Percentiles rank a stretch among this genome's conserved stretches.
Conservation (phyloP, 2,888 invertebrate genomes). For the Chrysina gloriosa region DNA sequence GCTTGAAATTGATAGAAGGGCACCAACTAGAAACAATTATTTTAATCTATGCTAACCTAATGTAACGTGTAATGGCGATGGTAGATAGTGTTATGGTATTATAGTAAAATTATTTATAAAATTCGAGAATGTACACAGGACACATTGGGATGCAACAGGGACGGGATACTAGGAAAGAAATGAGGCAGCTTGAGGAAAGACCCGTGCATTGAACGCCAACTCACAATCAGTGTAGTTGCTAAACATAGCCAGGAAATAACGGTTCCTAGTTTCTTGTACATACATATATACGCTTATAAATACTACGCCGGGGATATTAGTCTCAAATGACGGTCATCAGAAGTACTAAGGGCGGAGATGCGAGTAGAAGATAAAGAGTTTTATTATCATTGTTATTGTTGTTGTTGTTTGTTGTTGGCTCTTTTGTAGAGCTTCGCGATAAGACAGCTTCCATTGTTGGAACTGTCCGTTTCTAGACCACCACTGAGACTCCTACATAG, state of each 20-base stretch:
- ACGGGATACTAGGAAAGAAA: background rate
- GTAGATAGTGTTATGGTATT: too few relatives aligned
- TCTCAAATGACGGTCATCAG: conserved; percentile 50
- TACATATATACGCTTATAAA: background rate
- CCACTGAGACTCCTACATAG: conserved; percentile 51
- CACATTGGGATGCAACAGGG: too few relatives aligned
- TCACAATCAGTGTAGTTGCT: conserved; percentile 5
- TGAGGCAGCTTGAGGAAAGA: background rate
- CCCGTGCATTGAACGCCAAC: conserved; percentile 1
- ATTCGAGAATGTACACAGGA: too few relatives aligned
- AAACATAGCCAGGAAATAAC: conserved; percentile 5
- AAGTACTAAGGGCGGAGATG: conserved; percentile 49
- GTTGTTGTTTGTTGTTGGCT: conserved; percentile 58
- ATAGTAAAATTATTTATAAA: too few relatives aligned
- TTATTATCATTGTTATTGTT: conserved; percentile 58
- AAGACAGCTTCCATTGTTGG: conserved; percentile 57
- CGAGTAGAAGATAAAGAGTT: conserved; percentile 53
- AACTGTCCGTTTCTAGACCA: conserved; percentile 52
- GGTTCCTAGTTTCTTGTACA: background rate
- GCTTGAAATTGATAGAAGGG: too few relatives aligned
- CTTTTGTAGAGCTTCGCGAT: conserved; percentile 55
- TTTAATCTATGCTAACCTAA: too few relatives aligned
- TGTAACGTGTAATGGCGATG: too few relatives aligned
- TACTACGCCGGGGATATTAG: conserved; percentile 37
- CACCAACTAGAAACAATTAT: too few relatives aligned